phyloP scores from a whole-genome alignment of 1,140 invertebrate species.

The Tribolium madens region DNA sequence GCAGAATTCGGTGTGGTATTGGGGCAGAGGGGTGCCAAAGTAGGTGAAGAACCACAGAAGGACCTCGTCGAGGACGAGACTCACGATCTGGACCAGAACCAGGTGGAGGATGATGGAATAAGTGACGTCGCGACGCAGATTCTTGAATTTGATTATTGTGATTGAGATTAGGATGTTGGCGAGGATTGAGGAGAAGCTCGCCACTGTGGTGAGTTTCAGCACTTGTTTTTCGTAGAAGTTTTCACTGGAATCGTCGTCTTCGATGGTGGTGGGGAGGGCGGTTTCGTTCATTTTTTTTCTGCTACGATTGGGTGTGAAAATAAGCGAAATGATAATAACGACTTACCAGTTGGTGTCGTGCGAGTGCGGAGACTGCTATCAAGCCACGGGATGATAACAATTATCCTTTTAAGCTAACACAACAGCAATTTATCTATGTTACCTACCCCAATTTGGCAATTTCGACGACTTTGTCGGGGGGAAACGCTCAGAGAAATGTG shows the following conservation, averaged over 20 bases:
- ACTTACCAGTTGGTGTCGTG: slow-evolving; percentile 1
- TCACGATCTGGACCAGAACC: slow-evolving; percentile 36
- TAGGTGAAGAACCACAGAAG: slow-evolving; percentile 35
- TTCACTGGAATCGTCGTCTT: background rate
- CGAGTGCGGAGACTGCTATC: background rate
- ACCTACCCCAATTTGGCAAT: slow-evolving; percentile 24
- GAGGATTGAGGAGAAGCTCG: slow-evolving; percentile 29
- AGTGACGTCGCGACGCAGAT: slow-evolving; percentile 30
- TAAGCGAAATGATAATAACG: background rate
- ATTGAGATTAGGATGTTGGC: slow-evolving; percentile 38
- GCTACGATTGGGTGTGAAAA: background rate
- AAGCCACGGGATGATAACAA: slow-evolving; percentile 21
- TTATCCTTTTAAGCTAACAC: slow-evolving; percentile 26
- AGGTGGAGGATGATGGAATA: slow-evolving; percentile 42
- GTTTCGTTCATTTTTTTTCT: slow-evolving; percentile 7
- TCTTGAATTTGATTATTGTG: slow-evolving; percentile 48
- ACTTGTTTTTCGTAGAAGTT: slow-evolving; percentile 32
- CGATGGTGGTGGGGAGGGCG: background rate
- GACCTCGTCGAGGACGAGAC: slow-evolving; percentile 13
- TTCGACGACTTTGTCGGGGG: background rate
- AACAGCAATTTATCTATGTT: slow-evolving; percentile 16
- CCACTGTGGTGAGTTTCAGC: slow-evolving; percentile 39
- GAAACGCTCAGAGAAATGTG: background rate
- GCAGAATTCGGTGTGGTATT: slow-evolving; percentile 30
- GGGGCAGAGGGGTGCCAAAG: background rate